These are phyloP conservation scores for Plecotus auritus DNA, from an alignment of 2,113 vertebrate genomes.

Conservation along the genomic window DNA sequence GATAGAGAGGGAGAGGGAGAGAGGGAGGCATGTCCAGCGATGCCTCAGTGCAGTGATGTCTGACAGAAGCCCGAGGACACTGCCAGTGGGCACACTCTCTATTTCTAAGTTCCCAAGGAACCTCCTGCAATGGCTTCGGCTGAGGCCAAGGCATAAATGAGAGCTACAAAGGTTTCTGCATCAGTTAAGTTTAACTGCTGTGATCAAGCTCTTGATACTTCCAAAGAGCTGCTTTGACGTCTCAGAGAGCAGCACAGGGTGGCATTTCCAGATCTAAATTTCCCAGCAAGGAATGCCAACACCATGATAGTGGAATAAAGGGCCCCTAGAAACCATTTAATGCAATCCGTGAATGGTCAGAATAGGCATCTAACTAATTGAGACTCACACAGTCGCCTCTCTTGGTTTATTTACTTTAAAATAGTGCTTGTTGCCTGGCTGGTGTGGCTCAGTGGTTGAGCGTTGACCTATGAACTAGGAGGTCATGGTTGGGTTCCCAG, in stretches of 20 bases:
- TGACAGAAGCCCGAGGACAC: neutral
- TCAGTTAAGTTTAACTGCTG: neutral
- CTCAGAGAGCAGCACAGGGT: neutral
- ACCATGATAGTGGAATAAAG: neutral
- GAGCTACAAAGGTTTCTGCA: neutral
- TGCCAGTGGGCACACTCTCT: neutral
- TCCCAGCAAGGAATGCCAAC: neutral
- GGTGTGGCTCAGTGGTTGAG: too few species aligned
- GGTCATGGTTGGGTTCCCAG: too few species aligned
- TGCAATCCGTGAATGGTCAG: neutral
- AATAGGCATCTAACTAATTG: neutral
- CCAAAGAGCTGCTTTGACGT: neutral
- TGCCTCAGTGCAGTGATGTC: neutral
- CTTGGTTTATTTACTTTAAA: neutral
- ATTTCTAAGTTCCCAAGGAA: neutral
- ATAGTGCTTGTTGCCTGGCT: neutral
- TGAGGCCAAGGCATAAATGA: neutral
- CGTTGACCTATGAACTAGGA: too few species aligned
- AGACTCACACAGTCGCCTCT: neutral
- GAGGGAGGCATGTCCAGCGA: neutral
- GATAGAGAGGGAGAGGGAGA: accelerated
- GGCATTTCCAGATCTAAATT: neutral
- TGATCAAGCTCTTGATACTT: neutral
- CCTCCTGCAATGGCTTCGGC: neutral
- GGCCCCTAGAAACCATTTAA: neutral